Evolutionary conservation across 2,113 vertebrate species (phyloP).

Genomic region (Phyllostomus discolor): DNA sequence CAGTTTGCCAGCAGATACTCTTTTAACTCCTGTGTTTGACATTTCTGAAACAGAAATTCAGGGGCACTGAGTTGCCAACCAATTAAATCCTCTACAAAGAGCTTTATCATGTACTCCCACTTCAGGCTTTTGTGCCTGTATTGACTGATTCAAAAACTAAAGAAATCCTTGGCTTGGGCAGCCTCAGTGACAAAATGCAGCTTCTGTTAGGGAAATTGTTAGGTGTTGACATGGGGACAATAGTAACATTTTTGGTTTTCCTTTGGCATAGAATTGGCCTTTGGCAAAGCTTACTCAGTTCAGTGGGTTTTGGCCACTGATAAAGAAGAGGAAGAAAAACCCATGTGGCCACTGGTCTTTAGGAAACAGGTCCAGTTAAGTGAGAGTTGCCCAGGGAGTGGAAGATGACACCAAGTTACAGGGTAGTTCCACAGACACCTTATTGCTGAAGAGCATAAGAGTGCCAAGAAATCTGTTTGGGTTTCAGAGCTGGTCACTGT

Average conservation of each 20-base stretch:
- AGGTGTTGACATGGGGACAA: neutral
- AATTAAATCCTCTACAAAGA: constrained; percentile 72
- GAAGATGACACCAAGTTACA: neutral
- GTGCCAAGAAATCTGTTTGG: neutral
- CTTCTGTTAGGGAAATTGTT: constrained; percentile 33
- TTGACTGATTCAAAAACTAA: constrained; percentile 75
- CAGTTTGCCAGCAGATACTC: constrained; percentile 79
- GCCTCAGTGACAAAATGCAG: constrained; percentile 27
- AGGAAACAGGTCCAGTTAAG: neutral
- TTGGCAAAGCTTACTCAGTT: neutral
- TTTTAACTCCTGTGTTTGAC: constrained; percentile 79
- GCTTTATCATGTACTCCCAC: constrained; percentile 66
- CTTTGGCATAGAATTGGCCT: neutral
- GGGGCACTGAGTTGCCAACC: constrained; percentile 76
- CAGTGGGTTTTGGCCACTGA: constrained; percentile 34
- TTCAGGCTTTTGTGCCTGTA: constrained; percentile 73
- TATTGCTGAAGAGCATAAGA: neutral
- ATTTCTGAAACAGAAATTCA: constrained; percentile 76
- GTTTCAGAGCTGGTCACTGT: neutral
- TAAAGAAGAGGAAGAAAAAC: constrained; percentile 52
- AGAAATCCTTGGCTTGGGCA: constrained; percentile 71
- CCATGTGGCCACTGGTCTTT: neutral
- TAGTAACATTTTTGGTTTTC: neutral
- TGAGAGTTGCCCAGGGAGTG: neutral
- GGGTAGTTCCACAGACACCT: neutral